A percentile compares a stretch with the other conserved stretches of the same genome.
phyloP scores from a whole-genome alignment of 2,888 invertebrate genomes.

The Chymomyza amoena region DNA sequence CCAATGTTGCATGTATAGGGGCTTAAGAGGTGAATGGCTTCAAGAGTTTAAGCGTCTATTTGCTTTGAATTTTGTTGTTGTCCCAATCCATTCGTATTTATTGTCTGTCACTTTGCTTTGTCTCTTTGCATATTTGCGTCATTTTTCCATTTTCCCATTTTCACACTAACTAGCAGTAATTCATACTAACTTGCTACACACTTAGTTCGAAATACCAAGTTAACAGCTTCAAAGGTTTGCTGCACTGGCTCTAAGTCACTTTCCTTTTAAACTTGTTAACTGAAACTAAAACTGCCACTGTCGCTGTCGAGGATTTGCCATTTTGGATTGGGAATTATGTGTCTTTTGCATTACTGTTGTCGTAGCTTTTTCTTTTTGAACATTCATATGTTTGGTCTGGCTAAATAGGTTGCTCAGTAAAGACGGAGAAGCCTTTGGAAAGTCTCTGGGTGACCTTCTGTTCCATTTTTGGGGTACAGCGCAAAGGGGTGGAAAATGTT shows the following conservation, averaged over 20 bases:
- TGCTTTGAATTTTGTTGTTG: not conserved
- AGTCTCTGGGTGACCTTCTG: too few species aligned
- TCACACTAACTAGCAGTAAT: slow-evolving; percentile 50
- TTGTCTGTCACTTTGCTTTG: slow-evolving; percentile 16
- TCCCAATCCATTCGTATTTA: not conserved
- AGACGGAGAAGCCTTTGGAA: too few species aligned
- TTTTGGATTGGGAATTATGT: not conserved
- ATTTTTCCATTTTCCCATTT: slow-evolving; percentile 59
- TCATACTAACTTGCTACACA: not conserved
- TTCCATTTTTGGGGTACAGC: too few species aligned
- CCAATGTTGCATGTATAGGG: not conserved
- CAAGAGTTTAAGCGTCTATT: not conserved
- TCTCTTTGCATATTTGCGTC: slow-evolving; percentile 46
- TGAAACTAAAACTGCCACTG: not conserved
- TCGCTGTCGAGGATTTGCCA: not conserved
- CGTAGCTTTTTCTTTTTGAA: not conserved
- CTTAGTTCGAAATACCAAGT: not conserved
- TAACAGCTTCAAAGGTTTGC: not conserved
- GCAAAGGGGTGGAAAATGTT: too few species aligned
- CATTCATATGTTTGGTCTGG: not conserved
- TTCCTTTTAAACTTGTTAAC: not conserved
- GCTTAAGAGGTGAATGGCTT: slow-evolving; percentile 61
- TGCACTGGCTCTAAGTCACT: not conserved
- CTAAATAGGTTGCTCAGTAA: too few species aligned
- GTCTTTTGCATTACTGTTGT: not conserved